Conservation (phyloP, 1,140 invertebrate species). For the Pseudomyrmex cubaensis region DNA sequence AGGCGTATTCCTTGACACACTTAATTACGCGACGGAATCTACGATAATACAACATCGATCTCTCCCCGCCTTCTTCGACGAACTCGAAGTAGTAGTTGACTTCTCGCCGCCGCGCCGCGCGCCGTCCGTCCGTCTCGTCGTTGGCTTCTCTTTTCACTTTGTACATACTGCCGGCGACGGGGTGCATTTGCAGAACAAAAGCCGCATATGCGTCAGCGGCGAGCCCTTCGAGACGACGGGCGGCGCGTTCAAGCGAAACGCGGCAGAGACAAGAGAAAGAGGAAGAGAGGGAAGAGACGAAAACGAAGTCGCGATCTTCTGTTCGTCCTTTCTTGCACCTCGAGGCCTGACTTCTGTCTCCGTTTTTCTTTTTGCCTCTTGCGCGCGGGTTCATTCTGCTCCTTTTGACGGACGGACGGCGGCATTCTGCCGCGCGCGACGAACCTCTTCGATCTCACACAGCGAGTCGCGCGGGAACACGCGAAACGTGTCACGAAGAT, state of each 20-base stretch:
- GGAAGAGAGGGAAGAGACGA: slow-evolving; percentile 45
- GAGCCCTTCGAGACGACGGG: slow-evolving; percentile 27
- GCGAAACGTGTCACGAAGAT: background rate
- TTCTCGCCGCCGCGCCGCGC: background rate
- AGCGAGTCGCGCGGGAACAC: slow-evolving; percentile 2
- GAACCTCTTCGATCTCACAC: slow-evolving; percentile 11
- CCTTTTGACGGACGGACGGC: slow-evolving; percentile 22
- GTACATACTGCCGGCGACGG: background rate
- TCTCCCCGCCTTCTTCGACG: background rate
- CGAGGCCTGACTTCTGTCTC: background rate
- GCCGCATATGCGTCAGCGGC: slow-evolving; percentile 28
- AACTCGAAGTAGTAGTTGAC: background rate
- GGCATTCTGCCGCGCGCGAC: slow-evolving; percentile 39
- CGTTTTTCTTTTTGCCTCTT: background rate
- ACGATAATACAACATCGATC: slow-evolving; percentile 13
- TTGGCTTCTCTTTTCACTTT: slow-evolving; percentile 11
- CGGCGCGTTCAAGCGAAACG: slow-evolving; percentile 35
- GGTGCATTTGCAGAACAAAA: slow-evolving; percentile 59
- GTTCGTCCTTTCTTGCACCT: slow-evolving; percentile 48
- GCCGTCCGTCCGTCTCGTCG: background rate
- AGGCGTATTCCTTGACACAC: slow-evolving; percentile 66
- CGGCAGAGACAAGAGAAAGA: slow-evolving; percentile 31
- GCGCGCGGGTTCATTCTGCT: slow-evolving; percentile 3
- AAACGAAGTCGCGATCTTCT: slow-evolving; percentile 8
- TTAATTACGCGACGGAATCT: slow-evolving; percentile 58